Base-by-base conservation (phyloP, 2,113 vertebrate genomes). In the Athene cunicularia region DNA sequence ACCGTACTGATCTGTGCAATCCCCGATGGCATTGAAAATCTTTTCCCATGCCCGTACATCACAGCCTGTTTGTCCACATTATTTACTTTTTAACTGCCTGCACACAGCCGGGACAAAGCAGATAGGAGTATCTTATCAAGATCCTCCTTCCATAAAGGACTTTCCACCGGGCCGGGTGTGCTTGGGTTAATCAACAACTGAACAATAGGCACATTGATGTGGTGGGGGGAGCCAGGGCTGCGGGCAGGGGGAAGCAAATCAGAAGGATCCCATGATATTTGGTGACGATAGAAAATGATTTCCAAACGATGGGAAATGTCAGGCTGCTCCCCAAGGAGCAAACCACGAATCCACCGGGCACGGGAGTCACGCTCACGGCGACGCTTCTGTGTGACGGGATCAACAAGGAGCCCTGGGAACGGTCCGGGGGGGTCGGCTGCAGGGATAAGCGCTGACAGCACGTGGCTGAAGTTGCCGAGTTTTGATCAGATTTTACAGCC, bases 221-320 rank as follows among this genome's bases (percentile, higher is more conserved):
- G 3, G 41, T 1, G 9, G 0, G 0, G 24, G 59, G 56, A 52
- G 17, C 2, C 4, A 0, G 43, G 43, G 43, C 49, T 2, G 60
- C 0, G 5, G 18, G 27, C 24, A 4, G 47, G 35, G 33, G 63
- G 45, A 73, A 72, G 43, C 71, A 37, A 43, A 77, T 45, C 84
- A 26, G 43, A 72, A 88, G 62, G 83, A 95, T 80, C 66, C 68
- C 2, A 13, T 76, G 81, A 14, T 37, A 50, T 35, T 39, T 37
- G 67, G 63, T 83, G 93, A 60, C 1, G 18, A 86, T 50, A 85
- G 95, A 77, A 96, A 96, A 66, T 73, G 6, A 50, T 60, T 96
- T 90, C 87, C 84, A 77, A 75, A 74, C 9, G 37, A 76, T 86
- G 70, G 93, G 82, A 66, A 92, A 43, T 8, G 33, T 75, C 88